A percentile compares a stretch with the other conserved stretches of the same genome.
Conservation (phyloP, 2,888 invertebrate species). For the Galerucella calmariensis region DNA sequence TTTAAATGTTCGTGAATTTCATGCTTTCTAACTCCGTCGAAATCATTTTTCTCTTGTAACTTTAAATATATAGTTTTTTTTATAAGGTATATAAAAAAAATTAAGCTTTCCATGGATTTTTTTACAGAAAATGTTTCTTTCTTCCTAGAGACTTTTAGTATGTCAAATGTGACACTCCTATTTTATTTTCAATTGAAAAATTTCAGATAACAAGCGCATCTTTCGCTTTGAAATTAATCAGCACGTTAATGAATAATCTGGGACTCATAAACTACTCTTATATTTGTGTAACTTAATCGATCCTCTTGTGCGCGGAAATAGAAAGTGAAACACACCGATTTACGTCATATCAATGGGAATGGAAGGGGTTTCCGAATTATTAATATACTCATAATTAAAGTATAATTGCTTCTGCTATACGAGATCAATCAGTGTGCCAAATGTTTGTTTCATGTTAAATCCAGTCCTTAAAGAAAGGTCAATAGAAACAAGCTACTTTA, state of each 20-base stretch:
- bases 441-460: constrained; percentile 31
- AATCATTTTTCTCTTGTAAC: background rate
- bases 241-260: background rate
- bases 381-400: constrained; percentile 36
- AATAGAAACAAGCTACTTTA: too few species aligned
- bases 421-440: constrained; percentile 33
- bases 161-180: too few species aligned
- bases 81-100: too few species aligned
- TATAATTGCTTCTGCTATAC: constrained; percentile 24
- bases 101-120: too few species aligned
- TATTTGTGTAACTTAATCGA: background rate
- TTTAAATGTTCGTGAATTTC: background rate
- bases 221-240: background rate
- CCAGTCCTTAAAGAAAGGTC: background rate
- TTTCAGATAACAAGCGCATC: background rate
- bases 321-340: constrained; percentile 26
- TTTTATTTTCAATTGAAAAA: background rate
- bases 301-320: constrained; percentile 16
- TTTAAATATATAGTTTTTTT: too few species aligned
- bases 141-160: too few species aligned
- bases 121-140: too few species aligned
- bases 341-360: constrained; percentile 29
- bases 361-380: constrained; percentile 21
- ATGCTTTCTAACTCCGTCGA: background rate
- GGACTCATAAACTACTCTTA: background rate